Evolutionary conservation across 2,888 invertebrate genomes (phyloP).

Genomic region (Invenusta paracnida): DNA sequence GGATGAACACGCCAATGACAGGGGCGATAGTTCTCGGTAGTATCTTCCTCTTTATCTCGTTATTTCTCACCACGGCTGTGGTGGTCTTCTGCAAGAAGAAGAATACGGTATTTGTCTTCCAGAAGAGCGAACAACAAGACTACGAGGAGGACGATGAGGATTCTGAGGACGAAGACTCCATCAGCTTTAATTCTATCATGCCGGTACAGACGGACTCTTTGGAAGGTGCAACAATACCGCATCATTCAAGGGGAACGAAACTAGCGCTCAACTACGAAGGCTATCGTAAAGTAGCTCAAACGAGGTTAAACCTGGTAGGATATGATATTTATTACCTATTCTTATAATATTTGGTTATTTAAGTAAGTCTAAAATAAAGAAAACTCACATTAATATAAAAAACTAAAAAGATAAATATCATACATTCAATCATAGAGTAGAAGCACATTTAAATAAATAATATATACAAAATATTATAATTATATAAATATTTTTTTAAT

Average conservation of each 20-base stretch:
- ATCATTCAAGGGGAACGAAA: not conserved
- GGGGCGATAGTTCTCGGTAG: conserved; percentile 23
- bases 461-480: not conserved
- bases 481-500: too few relatives aligned
- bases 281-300: not conserved
- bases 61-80: conserved; percentile 1
- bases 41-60: conserved; percentile 6
- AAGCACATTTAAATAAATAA: not conserved
- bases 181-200: too few relatives aligned
- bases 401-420: too few relatives aligned
- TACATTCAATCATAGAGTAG: too few relatives aligned
- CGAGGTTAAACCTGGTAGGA: not conserved
- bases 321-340: too few relatives aligned
- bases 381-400: too few relatives aligned
- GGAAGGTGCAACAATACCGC: not conserved
- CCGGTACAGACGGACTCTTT: too few relatives aligned
- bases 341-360: too few relatives aligned
- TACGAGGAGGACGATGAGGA: not conserved
- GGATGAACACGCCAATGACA: not conserved
- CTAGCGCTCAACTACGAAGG: not conserved
- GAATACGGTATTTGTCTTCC: conserved; percentile 33
- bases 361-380: too few relatives aligned
- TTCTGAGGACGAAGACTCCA: not conserved
- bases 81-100: conserved; percentile 20
- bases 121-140: conserved; percentile 33